Conservation (phyloP, 2,888 invertebrate species). For the Idaea aversata region DNA sequence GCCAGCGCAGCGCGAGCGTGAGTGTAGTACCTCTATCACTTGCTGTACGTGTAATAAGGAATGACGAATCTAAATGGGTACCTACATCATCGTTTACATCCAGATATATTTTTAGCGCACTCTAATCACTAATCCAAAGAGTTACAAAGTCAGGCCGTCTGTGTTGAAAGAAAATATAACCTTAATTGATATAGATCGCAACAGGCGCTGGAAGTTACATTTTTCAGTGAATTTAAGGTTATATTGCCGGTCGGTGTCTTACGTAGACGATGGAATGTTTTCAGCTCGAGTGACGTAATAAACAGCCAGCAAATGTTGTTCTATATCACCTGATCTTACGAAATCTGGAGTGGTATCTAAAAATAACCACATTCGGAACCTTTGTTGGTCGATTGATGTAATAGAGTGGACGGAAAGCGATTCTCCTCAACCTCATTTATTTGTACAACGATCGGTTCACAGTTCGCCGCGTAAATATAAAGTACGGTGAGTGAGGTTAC, state of each 20-base stretch:
- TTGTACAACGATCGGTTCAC: constrained; percentile 25
- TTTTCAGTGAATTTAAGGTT: neutral
- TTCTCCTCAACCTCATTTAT: constrained; percentile 12
- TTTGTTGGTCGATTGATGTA: neutral
- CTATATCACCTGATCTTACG: neutral
- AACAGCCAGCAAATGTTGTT: neutral
- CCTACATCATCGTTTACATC: no score
- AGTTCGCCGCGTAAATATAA: constrained; percentile 26
- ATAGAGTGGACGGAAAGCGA: neutral
- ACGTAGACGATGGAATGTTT: neutral
- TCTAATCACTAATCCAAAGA: no score
- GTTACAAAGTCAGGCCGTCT: no score
- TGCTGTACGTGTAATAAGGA: no score
- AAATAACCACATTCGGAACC: neutral
- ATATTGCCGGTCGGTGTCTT: neutral
- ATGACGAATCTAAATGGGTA: no score
- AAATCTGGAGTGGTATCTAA: neutral
- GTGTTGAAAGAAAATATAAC: no score
- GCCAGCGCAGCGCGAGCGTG: neutral
- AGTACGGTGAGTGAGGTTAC: constrained; percentile 18
- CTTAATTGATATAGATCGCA: no score
- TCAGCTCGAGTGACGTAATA: neutral
- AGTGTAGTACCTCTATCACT: no score
- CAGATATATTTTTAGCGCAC: no score
- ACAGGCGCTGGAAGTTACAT: no score